Evolutionary conservation across 92 coral and sea anemone genomes (phyloP), one percentile per base, ranked within the genome.

Genomic region (Parazoanthus darwini): DNA sequence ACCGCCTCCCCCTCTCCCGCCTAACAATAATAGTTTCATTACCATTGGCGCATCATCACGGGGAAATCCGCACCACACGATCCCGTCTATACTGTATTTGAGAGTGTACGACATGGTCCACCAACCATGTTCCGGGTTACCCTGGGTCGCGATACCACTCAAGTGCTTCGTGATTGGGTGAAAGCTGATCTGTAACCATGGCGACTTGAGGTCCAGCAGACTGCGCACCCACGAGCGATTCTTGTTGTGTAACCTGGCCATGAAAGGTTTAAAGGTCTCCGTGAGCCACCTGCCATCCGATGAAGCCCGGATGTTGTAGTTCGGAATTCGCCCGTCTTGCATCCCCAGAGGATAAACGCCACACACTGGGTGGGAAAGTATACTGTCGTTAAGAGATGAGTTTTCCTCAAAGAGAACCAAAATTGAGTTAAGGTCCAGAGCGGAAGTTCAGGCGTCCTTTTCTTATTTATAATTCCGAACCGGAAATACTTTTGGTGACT

Each of bases 131-230:
- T 77, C 79, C 29, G 94, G 93, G 68, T 82, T 94, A 23, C 93
- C 96, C 81, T 94, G 96, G 23, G 96, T 94, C 18, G 96, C 94
- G 39, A 94, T 71, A 38, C 94, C 88, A 56, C 91, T 92, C 82
- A 94, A 88, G 5, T 90, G 92, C 82, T 89, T 92, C 26, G 77
- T 42, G 58, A 78, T 85, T 46, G 93, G 92, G 11, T 89, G 78
- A 86, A 94, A 88, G 77, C 82, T 92, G 46, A 94, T 79, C 80
- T 94, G 94, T n/a, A 94, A 65, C 89, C 90, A 94, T 1, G 36
- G 77, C n/a, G 95, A 93, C 25, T 42, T 81, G 73, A 23, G 25
- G 79, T 94, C 95, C 56, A 93, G 5, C 14, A 87, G 0, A 25
- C 79, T 25, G 46, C 89, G 71, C 73, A 94, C 97, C 97, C 97